These are phyloP conservation scores for Rousettus madagascariensis DNA, from an alignment of 2,797 vertebrate species.

Conservation along the genomic window DNA sequence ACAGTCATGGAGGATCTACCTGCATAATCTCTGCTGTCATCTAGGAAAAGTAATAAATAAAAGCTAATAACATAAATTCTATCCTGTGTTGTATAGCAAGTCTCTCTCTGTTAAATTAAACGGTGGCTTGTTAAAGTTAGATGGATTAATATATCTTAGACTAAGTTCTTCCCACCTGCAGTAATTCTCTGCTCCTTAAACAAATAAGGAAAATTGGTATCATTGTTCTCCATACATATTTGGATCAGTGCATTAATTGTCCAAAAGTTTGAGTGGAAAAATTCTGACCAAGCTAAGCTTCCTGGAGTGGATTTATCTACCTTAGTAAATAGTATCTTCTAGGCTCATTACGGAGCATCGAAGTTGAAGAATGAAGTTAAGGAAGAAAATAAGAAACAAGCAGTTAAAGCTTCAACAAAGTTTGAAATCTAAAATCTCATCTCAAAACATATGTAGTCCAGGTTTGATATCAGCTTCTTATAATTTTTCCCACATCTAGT, in stretches of 20 bases:
- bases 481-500: conserved; percentile 27
- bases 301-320: not conserved
- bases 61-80: not conserved
- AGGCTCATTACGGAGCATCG: not conserved
- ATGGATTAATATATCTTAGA: not conserved
- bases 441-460: conserved; percentile 47
- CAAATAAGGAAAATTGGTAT: not conserved
- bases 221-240: not conserved
- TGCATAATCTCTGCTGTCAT: not conserved
- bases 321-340: not conserved
- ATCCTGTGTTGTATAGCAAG: not conserved
- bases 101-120: conserved; percentile 2
- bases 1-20: not conserved
- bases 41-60: not conserved
- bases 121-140: not conserved
- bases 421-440: conserved; percentile 38
- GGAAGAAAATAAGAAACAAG: not conserved
- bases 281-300: not conserved
- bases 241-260: not conserved
- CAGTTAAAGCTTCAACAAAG: not conserved
- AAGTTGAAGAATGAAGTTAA: not conserved
- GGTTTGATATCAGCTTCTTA: not conserved
- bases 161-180: not conserved
- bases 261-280: not conserved
- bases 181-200: not conserved